Evolutionary conservation across 2,888 invertebrate genomes (phyloP).

Genomic region (Mechanitis messenoides): DNA sequence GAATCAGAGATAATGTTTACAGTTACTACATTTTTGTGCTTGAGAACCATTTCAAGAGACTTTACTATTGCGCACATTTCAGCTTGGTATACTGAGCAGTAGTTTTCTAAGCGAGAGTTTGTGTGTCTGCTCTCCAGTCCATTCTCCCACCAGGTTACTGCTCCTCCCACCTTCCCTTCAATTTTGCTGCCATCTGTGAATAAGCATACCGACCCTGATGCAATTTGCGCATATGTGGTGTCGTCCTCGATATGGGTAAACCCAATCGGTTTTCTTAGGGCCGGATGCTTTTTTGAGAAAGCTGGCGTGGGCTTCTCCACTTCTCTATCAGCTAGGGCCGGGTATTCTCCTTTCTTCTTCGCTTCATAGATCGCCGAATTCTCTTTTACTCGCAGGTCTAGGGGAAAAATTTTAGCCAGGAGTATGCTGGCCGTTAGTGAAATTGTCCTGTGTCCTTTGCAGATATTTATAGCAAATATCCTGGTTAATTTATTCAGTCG

Average conservation of each 20-base stretch:
- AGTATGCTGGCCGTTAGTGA: conserved; percentile 5
- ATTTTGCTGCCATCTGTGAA: conserved; percentile 17
- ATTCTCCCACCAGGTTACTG: not conserved
- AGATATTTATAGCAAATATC: conserved; percentile 7
- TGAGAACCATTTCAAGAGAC: no score
- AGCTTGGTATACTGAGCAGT: conserved; percentile 18
- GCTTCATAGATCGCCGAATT: not conserved
- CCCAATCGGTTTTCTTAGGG: not conserved
- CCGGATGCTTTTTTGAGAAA: conserved; percentile 12
- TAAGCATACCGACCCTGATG: not conserved
- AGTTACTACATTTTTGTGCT: no score
- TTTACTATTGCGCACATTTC: conserved; percentile 14
- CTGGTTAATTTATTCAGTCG: conserved; percentile 7
- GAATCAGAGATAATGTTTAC: no score
- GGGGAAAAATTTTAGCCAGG: conserved; percentile 10
- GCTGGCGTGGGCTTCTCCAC: conserved; percentile 3
- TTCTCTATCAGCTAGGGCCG: conserved; percentile 7
- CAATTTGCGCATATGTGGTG: not conserved
- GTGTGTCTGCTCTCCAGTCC: not conserved
- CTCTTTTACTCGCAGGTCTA: conserved; percentile 15
- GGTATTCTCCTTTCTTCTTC: conserved; percentile 13
- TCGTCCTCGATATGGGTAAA: no score
- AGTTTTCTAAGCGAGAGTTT: not conserved
- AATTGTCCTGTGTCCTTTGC: conserved; percentile 13
- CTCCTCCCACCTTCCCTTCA: not conserved